Percentiles rank a stretch among this genome's conserved stretches.
These are phyloP conservation scores for Machimus atricapillus DNA, from an alignment of 2,888 invertebrate genomes.

Conservation along the genomic window DNA sequence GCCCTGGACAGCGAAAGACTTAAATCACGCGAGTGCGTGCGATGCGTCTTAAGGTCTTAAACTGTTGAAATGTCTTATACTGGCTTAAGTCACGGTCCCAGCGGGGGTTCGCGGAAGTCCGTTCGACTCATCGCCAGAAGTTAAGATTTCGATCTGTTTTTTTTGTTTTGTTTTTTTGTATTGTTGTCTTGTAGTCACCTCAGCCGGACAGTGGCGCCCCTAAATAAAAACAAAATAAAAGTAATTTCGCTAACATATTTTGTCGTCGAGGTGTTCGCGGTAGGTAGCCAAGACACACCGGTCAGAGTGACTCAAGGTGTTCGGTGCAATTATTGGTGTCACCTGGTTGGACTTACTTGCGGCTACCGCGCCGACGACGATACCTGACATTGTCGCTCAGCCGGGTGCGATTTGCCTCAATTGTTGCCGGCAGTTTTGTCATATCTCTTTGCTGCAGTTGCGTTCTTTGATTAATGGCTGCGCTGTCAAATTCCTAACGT, in stretches of 20 bases:
- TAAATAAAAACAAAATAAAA: background rate
- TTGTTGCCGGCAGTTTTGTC: constrained; percentile 36
- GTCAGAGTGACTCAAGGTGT: background rate
- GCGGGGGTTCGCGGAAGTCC: background rate
- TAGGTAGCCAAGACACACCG: background rate
- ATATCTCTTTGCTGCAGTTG: constrained; percentile 21
- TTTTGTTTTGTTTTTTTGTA: background rate
- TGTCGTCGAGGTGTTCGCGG: background rate
- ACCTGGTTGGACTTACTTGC: background rate
- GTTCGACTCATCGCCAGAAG: background rate
- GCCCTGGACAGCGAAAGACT: background rate
- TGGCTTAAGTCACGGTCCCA: background rate
- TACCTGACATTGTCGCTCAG: background rate
- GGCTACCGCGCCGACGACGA: background rate
- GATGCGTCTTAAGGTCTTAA: background rate
- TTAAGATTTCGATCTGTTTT: background rate
- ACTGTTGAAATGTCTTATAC: background rate
- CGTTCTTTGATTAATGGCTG: constrained; percentile 40
- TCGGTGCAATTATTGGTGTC: constrained; percentile 11
- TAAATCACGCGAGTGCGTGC: background rate
- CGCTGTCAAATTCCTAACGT: constrained; percentile 41
- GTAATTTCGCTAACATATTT: background rate
- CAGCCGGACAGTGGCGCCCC: background rate
- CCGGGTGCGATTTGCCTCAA: constrained; percentile 16
- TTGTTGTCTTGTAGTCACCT: background rate